Evolutionary conservation across 2,888 invertebrate genomes (phyloP).

Genomic region (Norana najaformis): DNA sequence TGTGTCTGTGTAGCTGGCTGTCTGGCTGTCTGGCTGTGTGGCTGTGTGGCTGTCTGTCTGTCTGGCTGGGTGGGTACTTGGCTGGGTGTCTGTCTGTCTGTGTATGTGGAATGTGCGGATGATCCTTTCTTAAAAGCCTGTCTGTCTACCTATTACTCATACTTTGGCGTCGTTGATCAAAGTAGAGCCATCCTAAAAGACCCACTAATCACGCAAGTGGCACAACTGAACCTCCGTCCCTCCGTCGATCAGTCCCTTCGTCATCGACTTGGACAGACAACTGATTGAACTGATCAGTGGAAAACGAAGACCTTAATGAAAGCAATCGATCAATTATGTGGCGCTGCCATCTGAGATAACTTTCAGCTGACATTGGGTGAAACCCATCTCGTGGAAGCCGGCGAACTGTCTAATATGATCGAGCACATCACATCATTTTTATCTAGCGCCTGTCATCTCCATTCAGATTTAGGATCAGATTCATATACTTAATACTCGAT

Average conservation of each 20-base stretch:
- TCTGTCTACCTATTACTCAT: background rate
- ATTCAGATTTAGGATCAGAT: too few relatives aligned
- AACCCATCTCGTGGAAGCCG: background rate
- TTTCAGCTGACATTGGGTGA: background rate
- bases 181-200: background rate
- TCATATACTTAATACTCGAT: too few relatives aligned
- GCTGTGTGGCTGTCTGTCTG: background rate
- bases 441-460: too few relatives aligned
- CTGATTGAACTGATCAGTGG: background rate
- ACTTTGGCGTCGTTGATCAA: background rate
- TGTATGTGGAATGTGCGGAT: background rate
- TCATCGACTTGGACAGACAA: background rate
- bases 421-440: background rate
- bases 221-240: background rate
- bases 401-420: background rate
- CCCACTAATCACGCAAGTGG: background rate
- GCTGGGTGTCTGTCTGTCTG: background rate
- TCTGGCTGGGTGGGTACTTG: background rate
- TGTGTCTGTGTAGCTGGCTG: too few relatives aligned
- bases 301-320: background rate
- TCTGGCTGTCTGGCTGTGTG: background rate
- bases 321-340: background rate
- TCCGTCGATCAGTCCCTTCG: background rate
- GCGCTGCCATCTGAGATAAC: background rate
- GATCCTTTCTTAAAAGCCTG: background rate